phyloP scores from a whole-genome alignment of 2,888 invertebrate genomes.

The Pseudococcus jackbeardsleyi region DNA sequence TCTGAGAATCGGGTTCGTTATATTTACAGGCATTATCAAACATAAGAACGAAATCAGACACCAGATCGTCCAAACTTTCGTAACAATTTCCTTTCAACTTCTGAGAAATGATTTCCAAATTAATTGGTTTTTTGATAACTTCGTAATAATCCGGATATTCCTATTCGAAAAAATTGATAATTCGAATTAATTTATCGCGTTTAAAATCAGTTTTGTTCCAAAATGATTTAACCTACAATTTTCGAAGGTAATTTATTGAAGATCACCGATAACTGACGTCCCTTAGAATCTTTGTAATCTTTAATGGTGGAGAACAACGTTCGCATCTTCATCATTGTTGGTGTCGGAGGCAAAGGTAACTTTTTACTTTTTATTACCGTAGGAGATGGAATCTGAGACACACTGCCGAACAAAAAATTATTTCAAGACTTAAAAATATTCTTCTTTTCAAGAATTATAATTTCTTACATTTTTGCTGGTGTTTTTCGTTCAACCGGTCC shows the following conservation, averaged over 20 bases:
- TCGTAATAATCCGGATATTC: slow-evolving; percentile 99
- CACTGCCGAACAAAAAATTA: not conserved
- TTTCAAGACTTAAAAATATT: not conserved
- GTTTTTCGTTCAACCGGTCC: slow-evolving; percentile 74
- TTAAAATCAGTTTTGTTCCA: no score
- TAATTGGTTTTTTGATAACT: slow-evolving; percentile 95
- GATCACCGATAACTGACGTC: slow-evolving; percentile 91
- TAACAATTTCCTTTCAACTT: slow-evolving; percentile 79
- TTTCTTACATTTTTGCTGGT: slow-evolving; percentile 65
- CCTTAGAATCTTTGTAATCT: slow-evolving; percentile 88
- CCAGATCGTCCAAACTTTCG: slow-evolving; percentile 86
- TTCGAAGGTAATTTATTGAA: slow-evolving; percentile 96
- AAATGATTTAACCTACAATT: slow-evolving; percentile 72
- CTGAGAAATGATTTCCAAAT: slow-evolving; percentile 93
- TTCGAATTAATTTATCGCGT: no score
- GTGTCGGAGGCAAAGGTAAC: slow-evolving; percentile 66
- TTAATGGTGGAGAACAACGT: slow-evolving; percentile 90
- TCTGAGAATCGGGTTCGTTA: slow-evolving; percentile 97
- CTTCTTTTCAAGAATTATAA: not conserved
- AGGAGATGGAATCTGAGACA: slow-evolving; percentile 39
- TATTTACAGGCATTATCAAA: slow-evolving; percentile 97
- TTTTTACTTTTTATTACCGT: slow-evolving; percentile 65
- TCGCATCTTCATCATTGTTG: slow-evolving; percentile 78
- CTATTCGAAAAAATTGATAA: slow-evolving; percentile 69
- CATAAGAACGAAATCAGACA: slow-evolving; percentile 91